Conservation (phyloP, 1,140 invertebrate genomes). For the Atta cephalotes region DNA sequence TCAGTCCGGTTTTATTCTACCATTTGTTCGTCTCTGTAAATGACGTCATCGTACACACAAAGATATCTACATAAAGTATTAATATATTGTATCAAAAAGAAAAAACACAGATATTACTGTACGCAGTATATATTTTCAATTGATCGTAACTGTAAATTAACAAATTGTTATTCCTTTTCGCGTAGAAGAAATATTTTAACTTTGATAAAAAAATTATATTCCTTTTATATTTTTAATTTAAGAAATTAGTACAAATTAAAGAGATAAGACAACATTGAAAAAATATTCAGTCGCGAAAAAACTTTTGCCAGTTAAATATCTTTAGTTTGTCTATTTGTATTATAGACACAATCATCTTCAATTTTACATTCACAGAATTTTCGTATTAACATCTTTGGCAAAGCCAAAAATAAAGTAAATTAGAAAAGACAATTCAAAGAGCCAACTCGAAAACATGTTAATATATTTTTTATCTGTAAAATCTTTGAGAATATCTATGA, state of each 20-base stretch:
- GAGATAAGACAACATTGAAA: background rate
- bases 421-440: constrained; percentile 10
- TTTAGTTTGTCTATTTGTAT: background rate
- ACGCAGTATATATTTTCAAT: background rate
- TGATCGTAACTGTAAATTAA: background rate
- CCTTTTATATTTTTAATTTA: background rate
- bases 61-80: constrained; percentile 75
- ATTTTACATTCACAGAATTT: constrained; percentile 45
- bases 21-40: constrained; percentile 77
- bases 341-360: background rate
- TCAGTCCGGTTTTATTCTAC: constrained; percentile 85
- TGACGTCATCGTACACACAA: constrained; percentile 79
- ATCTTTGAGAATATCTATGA: constrained; percentile 47
- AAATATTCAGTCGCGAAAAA: background rate
- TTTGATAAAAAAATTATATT: background rate
- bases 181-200: background rate
- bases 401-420: constrained; percentile 74
- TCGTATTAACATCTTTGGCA: constrained; percentile 51
- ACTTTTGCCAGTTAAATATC: background rate
- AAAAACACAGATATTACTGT: background rate
- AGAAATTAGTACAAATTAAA: background rate
- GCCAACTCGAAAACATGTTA: constrained; percentile 58
- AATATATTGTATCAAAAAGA: constrained; percentile 49
- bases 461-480: constrained; percentile 12
- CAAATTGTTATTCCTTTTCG: background rate